phyloP scores from a whole-genome alignment of 2,113 vertebrate species.

The Bambusicola thoracicus region DNA sequence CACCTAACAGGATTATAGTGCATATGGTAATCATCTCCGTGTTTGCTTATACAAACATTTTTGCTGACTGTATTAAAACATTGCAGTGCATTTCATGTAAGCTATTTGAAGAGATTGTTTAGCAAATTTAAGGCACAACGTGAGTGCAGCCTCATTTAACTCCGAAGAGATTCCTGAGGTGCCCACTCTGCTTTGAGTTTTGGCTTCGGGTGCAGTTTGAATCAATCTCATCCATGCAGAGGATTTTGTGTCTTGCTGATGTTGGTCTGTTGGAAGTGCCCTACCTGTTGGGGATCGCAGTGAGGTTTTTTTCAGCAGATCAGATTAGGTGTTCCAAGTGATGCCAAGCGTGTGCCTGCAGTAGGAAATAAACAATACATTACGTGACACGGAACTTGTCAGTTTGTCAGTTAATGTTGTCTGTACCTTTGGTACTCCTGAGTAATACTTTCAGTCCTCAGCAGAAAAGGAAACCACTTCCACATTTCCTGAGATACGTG shows the following conservation, averaged over 20 bases:
- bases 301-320: neutral
- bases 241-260: neutral
- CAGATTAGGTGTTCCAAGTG: neutral
- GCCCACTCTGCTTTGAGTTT: neutral
- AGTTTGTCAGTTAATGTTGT: neutral
- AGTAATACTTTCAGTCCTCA: neutral
- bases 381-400: neutral
- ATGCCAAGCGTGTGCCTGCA: neutral
- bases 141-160: neutral
- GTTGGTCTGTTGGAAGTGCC: neutral
- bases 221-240: neutral
- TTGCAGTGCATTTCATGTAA: neutral
- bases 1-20: neutral
- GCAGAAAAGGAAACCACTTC: neutral
- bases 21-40: neutral
- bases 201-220: neutral
- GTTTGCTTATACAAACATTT: neutral
- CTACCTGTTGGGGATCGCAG: neutral
- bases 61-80: neutral
- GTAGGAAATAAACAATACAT: neutral
- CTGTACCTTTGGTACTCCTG: neutral
- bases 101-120: neutral
- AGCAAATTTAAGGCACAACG: neutral
- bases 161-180: neutral
- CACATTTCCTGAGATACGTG: neutral